Evolutionary conservation across 1,140 invertebrate genomes (phyloP), one percentile per base, ranked within the genome.

Genomic region (Drosophila quadrilineata): DNA sequence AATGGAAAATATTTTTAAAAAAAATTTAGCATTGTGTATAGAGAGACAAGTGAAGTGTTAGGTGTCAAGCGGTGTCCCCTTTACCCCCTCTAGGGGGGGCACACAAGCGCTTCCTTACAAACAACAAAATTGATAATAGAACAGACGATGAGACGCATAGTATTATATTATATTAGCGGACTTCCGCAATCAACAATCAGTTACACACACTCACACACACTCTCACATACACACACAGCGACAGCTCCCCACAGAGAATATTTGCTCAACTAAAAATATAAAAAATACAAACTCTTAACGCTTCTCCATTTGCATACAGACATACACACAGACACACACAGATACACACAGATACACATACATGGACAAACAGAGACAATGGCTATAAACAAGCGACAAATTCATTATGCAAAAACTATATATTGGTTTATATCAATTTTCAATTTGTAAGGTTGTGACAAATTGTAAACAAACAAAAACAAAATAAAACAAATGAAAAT

Each of bases 391-490:
- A 50, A 67, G 57, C 53, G 38, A 41, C 41, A 74, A 86, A 69
- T 68, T 72, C 41, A 71, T 71, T 62, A 74, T 65, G 63, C 68
- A 57, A 46, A 70, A 73, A 72, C 62, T 73, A 71, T 71, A 50
- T 87, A 75, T 87, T 87, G 76, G 70, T 74, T 82, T 77, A 75
- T 80, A 82, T 87, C 75, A 77, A 87, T 88, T 88, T 88, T 86
- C 87, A 88, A 88, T 87, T 88, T 88, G 87, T 88, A 88, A 88
- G 87, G 87, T 88, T 88, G 87, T 88, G 87, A 88, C 82, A 88
- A 88, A 85, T 88, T 88, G 82, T 85, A 85, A 88, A 87, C 72
- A 88, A 85, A 72, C 67, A 75, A 46, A 75, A 26, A 75, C 57
- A 74, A 76, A 56, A 67, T 24, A 74, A 77, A 60, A 69, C 24